These are phyloP conservation scores for Pluvianellus socialis DNA, from an alignment of 2,113 vertebrate genomes.

Conservation along the genomic window DNA sequence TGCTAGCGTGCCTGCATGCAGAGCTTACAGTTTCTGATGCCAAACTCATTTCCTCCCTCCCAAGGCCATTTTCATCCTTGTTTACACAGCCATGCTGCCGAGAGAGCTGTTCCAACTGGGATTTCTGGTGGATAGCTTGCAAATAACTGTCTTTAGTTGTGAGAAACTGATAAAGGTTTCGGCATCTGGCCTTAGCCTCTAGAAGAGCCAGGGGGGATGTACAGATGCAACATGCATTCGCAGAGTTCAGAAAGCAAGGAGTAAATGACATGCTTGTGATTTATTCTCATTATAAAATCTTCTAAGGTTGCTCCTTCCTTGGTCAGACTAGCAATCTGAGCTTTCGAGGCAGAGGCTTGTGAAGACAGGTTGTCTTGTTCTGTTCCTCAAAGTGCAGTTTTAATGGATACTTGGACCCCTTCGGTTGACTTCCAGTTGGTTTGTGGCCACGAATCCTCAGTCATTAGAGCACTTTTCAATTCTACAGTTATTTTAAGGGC, in stretches of 20 bases:
- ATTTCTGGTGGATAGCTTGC: background rate
- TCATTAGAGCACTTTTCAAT: background rate
- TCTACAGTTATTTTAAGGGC: background rate
- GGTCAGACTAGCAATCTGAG: background rate
- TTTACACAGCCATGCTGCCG: conserved; percentile 1
- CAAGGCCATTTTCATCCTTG: conserved; percentile 40
- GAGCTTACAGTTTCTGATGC: background rate
- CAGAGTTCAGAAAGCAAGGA: background rate
- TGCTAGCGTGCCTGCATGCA: background rate
- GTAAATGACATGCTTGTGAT: background rate
- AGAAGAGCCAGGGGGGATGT: background rate
- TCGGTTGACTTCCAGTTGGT: background rate
- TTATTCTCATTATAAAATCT: background rate
- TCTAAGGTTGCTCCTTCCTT: background rate
- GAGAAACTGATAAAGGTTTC: background rate
- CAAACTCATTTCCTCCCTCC: conserved; percentile 16
- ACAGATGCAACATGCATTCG: background rate
- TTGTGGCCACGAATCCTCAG: background rate
- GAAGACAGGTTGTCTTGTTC: background rate
- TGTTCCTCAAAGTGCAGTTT: background rate
- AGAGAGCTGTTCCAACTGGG: background rate
- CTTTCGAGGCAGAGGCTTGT: background rate
- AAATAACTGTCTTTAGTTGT: background rate
- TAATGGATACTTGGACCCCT: background rate
- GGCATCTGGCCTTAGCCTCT: background rate